These are phyloP conservation scores for Meiosimyza platycephala DNA, from an alignment of 2,888 invertebrate genomes.

Conservation along the genomic window DNA sequence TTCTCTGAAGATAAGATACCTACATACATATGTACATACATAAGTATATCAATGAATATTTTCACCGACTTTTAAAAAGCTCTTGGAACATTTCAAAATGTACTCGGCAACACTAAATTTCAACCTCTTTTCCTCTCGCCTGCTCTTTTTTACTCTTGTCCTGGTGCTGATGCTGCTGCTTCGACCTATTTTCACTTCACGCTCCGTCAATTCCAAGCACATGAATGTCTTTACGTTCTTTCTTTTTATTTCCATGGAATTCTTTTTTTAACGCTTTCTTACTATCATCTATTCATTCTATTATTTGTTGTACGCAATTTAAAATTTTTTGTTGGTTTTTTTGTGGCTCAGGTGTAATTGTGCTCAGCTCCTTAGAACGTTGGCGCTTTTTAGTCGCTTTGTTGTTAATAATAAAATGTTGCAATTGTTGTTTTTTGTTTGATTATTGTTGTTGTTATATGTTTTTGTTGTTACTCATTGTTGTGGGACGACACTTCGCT, in stretches of 20 bases:
- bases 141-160: neutral
- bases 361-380: neutral
- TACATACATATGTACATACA: no score
- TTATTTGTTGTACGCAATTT: no score
- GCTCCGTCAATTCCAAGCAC: slow-evolving; percentile 15
- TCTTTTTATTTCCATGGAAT: neutral
- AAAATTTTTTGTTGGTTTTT: no score
- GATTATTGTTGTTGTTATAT: neutral
- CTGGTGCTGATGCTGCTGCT: no score
- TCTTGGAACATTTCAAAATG: neutral
- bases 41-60: no score
- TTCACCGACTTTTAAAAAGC: no score
- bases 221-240: slow-evolving; percentile 3
- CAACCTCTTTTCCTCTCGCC: neutral
- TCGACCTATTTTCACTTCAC: neutral
- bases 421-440: no score
- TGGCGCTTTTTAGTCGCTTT: neutral
- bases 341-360: neutral
- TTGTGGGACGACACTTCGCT: slow-evolving; percentile 2
- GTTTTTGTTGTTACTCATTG: slow-evolving; percentile 4
- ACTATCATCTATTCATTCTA: neutral
- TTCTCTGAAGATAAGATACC: no score
- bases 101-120: neutral
- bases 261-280: neutral
- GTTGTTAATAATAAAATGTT: no score